A percentile compares a stretch with the other conserved stretches of the same genome.
Conservation (phyloP, 2,797 vertebrate species). For the Pithecia hirsuta region DNA sequence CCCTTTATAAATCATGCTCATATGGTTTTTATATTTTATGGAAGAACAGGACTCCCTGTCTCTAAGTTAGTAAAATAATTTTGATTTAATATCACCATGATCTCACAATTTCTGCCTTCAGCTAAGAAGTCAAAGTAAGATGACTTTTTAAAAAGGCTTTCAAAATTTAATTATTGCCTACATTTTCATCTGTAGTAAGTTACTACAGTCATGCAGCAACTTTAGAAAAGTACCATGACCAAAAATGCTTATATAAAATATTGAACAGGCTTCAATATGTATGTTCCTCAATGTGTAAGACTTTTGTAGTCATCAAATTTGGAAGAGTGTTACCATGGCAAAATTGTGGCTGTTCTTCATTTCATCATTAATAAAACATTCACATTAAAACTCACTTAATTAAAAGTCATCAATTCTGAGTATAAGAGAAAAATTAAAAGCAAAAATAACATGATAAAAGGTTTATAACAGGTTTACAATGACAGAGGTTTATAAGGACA, state of each 20-base stretch:
- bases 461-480: background rate
- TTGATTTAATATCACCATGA: slow-evolving; percentile 29
- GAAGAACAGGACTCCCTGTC: background rate
- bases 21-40: slow-evolving; percentile 5
- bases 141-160: slow-evolving; percentile 29
- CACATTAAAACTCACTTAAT: background rate
- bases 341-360: background rate
- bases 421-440: background rate
- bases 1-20: background rate
- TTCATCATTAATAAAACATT: background rate
- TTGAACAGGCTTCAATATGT: background rate
- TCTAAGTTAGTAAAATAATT: background rate
- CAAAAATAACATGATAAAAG: slow-evolving; percentile 9
- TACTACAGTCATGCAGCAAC: background rate
- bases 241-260: background rate
- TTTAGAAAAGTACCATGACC: background rate
- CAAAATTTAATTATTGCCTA: background rate
- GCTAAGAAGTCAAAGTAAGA: background rate
- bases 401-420: background rate
- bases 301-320: background rate
- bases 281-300: background rate
- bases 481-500: background rate
- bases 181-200: background rate
- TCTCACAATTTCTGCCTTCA: background rate
- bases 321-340: background rate